Base-by-base conservation (phyloP, 2,888 invertebrate species). In the Pollenia griseotomentosa region DNA sequence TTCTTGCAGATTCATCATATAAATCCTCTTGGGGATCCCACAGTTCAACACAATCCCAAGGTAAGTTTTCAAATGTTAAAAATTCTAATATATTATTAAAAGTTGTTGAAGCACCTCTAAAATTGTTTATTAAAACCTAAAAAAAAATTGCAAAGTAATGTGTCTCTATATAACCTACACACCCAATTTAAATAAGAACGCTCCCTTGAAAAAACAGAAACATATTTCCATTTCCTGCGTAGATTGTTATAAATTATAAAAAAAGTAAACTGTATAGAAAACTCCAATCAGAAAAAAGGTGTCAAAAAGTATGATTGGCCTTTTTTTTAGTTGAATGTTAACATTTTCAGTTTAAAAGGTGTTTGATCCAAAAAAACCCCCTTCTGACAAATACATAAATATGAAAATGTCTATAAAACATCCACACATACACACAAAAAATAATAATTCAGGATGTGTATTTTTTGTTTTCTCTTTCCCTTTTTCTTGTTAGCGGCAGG, bases 1-100 rank as follows among this genome's bases (percentile, higher is more conserved):
- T 88, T 80, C 55, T 88, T 96, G 66, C 96, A 97, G 97, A 97
- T 95, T 96, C 97, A 86, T 96, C 97, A 86, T 97, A 97, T 94
- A 97, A 97, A 95, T 96, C 97, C 93, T 95, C 97, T 94, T 97
- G 97, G 97, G 96, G 96, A 90, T 95, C 96, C 91, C 97, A 97
- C 93, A 94, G 96, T 88, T 94, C 96, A 89, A 94, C 96, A 92
- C 97, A 96, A 92, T 94, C 96, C 90, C 97, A 97, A 95, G 97
- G 97, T 97, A 93, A 94, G 94, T 91, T 11, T 0, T 44, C 66
- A 23, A n/a, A n/a, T 59, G 14, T 23, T 48, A 23, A 8, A 16
- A 73, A 59, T 12, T 48, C 16, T 23, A 33, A 71, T 11, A 53
- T 61, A 53, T 40, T 23, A 82, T 59, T 42, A 51, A 82, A 86